A percentile compares a stretch with the other conserved stretches of the same genome.
phyloP scores from a whole-genome alignment of 1,140 invertebrate genomes.

The Lepidurus apus region DNA sequence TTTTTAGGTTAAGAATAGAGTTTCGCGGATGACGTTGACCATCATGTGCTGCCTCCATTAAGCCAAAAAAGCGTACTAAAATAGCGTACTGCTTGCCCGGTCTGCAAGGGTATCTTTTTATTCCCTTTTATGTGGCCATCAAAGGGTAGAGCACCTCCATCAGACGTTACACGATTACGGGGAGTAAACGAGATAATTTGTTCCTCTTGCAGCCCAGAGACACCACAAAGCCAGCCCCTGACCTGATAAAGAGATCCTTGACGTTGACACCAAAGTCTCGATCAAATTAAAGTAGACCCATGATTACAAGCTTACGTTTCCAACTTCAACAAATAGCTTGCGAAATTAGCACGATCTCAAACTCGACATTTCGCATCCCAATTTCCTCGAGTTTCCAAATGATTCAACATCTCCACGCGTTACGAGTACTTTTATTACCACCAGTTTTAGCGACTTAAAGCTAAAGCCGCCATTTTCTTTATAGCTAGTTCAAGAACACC shows the following conservation, averaged over 20 bases:
- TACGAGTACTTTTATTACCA: no score
- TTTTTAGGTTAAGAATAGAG: background rate
- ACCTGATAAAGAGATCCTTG: background rate
- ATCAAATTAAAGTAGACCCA: conserved; percentile 3
- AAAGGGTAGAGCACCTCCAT: background rate
- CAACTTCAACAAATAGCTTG: background rate
- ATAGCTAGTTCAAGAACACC: no score
- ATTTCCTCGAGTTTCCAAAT: background rate
- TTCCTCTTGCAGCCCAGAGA: background rate
- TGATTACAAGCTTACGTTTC: background rate
- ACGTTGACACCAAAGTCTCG: background rate
- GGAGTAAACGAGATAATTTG: conserved; percentile 16
- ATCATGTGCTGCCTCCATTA: background rate
- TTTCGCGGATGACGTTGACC: background rate
- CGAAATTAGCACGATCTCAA: background rate
- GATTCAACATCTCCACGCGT: no score
- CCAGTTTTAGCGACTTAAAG: no score
- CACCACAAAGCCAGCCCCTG: background rate
- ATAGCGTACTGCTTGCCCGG: background rate
- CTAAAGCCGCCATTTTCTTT: no score
- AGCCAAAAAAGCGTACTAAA: background rate
- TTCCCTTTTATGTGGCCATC: background rate
- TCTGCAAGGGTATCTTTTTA: background rate
- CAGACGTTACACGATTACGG: conserved; percentile 3
- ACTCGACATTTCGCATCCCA: background rate